Percentiles rank a stretch among this genome's conserved stretches.
These are phyloP conservation scores for Ameiurus melas DNA, from an alignment of 2,113 vertebrate species.

Conservation along the genomic window DNA sequence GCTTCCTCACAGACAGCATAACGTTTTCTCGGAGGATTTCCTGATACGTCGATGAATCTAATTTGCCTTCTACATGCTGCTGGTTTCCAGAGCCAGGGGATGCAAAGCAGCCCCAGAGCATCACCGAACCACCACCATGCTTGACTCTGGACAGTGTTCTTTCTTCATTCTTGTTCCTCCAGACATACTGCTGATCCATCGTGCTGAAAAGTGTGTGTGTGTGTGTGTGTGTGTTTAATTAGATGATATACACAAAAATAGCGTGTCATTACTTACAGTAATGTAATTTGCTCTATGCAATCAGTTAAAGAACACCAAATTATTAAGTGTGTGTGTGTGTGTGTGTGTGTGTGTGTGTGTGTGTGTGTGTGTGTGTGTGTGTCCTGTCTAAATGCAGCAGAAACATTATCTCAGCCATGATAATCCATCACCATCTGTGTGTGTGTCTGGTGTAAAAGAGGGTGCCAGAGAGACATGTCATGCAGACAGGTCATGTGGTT, in stretches of 20 bases:
- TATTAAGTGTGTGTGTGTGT: background rate
- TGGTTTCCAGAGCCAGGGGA: no score
- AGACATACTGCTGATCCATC: no score
- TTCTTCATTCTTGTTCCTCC: no score
- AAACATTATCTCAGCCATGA: background rate
- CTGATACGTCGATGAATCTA: no score
- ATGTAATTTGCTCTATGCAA: background rate
- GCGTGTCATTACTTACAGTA: background rate
- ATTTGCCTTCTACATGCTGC: no score
- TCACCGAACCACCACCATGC: no score
- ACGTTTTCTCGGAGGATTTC: no score
- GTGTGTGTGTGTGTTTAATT: background rate
- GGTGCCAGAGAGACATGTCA: slow-evolving; percentile 1
- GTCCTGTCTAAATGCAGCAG: background rate
- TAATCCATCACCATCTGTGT: background rate
- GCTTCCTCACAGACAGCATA: no score
- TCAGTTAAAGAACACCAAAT: background rate
- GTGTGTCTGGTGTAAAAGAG: background rate
- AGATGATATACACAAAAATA: background rate
- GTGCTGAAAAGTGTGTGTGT: no score
- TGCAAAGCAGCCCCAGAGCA: no score
- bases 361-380: background rate
- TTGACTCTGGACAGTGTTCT: no score
- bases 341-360: background rate
- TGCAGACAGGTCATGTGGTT: background rate